Evolutionary conservation across 2,797 vertebrate genomes (phyloP).

Genomic region (Staurois parvus): DNA sequence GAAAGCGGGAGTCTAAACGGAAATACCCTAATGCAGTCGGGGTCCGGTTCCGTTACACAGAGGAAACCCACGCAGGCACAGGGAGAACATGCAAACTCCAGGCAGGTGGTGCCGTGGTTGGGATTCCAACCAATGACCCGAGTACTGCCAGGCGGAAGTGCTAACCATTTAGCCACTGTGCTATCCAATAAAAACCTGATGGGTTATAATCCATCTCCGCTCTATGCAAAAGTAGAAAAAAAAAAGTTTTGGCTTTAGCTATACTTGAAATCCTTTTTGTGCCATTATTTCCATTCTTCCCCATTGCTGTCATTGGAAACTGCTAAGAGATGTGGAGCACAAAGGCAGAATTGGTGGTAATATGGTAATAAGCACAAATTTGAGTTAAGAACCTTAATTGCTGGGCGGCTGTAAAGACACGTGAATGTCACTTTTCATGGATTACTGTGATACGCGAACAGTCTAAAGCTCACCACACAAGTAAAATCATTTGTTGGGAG

Average conservation of each 20-base stretch:
- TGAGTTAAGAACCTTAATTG: conserved; percentile 25
- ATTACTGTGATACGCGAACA: conserved; percentile 14
- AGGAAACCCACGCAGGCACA: too few relatives aligned
- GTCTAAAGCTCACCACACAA: neutral
- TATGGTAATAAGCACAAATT: conserved; percentile 15
- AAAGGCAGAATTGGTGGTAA: conserved; percentile 10
- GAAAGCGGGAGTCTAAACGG: too few relatives aligned
- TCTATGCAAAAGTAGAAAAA: too few relatives aligned
- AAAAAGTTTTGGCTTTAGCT: neutral
- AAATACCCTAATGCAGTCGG: too few relatives aligned
- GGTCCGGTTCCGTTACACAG: too few relatives aligned
- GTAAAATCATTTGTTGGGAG: neutral
- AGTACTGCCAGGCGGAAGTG: too few relatives aligned
- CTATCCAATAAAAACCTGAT: too few relatives aligned
- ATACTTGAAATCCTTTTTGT: neutral
- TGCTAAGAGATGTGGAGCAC: neutral
- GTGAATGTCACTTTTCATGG: conserved; percentile 2
- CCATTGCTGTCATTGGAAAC: conserved; percentile 9
- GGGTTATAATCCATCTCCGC: too few relatives aligned
- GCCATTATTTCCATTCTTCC: neutral
- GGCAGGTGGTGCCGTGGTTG: too few relatives aligned
- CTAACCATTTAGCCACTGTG: too few relatives aligned
- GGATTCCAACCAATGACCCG: too few relatives aligned
- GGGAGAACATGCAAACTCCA: too few relatives aligned
- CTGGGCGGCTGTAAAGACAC: neutral